These are phyloP conservation scores for Poeciliopsis prolifica DNA, from an alignment of 2,113 vertebrate genomes.

Conservation along the genomic window DNA sequence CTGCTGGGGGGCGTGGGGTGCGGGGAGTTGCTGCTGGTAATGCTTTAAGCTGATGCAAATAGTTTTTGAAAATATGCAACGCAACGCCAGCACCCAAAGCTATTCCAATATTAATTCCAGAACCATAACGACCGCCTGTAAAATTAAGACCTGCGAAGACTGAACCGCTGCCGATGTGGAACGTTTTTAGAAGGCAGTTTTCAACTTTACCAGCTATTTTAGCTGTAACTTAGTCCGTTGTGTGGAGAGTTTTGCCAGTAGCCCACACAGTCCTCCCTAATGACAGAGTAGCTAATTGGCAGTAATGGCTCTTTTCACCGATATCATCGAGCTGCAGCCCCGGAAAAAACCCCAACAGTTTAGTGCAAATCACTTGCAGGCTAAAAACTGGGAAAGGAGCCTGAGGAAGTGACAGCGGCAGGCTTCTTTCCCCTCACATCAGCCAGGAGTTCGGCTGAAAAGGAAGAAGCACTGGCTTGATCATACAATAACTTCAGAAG, in stretches of 20 bases:
- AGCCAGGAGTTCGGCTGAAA: background rate
- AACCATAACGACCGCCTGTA: slow-evolving; percentile 25
- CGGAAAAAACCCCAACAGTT: slow-evolving; percentile 69
- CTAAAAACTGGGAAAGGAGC: slow-evolving; percentile 9
- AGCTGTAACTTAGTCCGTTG: slow-evolving; percentile 57
- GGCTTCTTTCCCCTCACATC: slow-evolving; percentile 4
- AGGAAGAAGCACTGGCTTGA: background rate
- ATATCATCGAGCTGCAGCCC: slow-evolving; percentile 64
- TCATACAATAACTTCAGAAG: slow-evolving; percentile 1
- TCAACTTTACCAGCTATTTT: slow-evolving; percentile 48
- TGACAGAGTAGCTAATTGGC: slow-evolving; percentile 76
- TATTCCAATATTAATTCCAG: slow-evolving; percentile 54
- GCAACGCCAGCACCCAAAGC: slow-evolving; percentile 6
- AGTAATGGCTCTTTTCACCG: slow-evolving; percentile 74
- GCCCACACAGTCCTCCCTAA: slow-evolving; percentile 73
- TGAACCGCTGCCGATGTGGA: slow-evolving; percentile 30
- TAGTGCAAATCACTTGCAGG: slow-evolving; percentile 53
- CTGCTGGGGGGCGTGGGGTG: background rate
- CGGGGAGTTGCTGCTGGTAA: slow-evolving; percentile 27
- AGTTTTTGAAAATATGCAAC: slow-evolving; percentile 49
- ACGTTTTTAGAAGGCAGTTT: slow-evolving; percentile 53
- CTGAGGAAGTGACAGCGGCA: slow-evolving; percentile 5
- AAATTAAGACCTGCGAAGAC: slow-evolving; percentile 22
- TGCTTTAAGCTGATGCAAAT: slow-evolving; percentile 51
- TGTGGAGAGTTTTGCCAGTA: slow-evolving; percentile 58